These are phyloP conservation scores for Steinernema scapterisci DNA, from an alignment of 2,888 invertebrate genomes.

Conservation along the genomic window DNA sequence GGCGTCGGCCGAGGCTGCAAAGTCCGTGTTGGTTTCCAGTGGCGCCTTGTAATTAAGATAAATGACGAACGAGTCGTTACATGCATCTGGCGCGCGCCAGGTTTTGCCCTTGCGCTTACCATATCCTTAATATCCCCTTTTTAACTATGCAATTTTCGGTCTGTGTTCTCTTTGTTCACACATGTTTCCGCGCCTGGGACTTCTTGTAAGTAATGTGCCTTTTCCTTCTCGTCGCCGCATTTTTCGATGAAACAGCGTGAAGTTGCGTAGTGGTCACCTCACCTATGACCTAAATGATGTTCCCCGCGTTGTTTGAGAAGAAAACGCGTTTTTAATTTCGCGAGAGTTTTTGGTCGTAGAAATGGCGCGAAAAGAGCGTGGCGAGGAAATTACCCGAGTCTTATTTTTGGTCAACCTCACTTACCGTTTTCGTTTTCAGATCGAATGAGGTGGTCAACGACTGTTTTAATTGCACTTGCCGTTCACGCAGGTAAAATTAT, in stretches of 20 bases:
- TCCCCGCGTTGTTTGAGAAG: background rate
- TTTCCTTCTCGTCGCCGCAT: background rate
- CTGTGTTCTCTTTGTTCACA: background rate
- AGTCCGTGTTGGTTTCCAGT: slow-evolving; percentile 22
- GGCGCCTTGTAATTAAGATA: slow-evolving; percentile 30
- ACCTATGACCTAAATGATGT: slow-evolving; percentile 26
- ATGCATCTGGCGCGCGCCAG: background rate
- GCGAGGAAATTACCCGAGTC: slow-evolving; percentile 6
- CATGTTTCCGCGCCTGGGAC: background rate
- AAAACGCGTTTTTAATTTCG: slow-evolving; percentile 22
- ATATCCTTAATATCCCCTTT: background rate
- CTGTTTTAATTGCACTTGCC: background rate
- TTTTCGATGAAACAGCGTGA: background rate
- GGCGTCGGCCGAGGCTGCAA: slow-evolving; percentile 13
- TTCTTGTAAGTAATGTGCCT: background rate
- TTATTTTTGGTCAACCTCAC: background rate
- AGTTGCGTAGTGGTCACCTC: slow-evolving; percentile 5
- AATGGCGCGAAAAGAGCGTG: slow-evolving; percentile 3
- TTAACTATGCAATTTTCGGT: background rate
- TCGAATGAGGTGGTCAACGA: slow-evolving; percentile 26
- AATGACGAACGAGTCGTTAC: background rate
- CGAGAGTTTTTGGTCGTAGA: background rate
- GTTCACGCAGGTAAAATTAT: background rate
- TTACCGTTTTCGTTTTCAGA: background rate
- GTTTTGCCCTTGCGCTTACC: background rate